Evolutionary conservation across 2,888 invertebrate species (phyloP), one percentile per base, ranked within the genome.

Genomic region (Xestia xanthographa): DNA sequence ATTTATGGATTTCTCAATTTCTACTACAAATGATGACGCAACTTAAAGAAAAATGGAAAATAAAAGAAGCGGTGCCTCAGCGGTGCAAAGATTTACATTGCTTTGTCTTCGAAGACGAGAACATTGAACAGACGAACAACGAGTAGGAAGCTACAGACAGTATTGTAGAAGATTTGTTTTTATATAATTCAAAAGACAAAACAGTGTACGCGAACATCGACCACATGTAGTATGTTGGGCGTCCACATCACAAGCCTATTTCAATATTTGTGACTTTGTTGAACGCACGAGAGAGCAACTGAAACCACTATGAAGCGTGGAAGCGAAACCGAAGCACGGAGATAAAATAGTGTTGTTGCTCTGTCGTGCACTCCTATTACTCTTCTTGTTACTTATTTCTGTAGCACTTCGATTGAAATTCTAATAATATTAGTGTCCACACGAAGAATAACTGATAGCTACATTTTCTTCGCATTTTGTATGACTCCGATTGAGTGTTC

Each of bases 21-120:
- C 87, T 89, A 87, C 85, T 89, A 88, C 84, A 85, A 90, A 94
- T 94, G 95, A 93, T 94, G 94, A 91, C 81, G 96, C 95, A 96
- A 95, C 92, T 91, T 8, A 95, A 91, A 92, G 48, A 81, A 88
- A 93, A 91, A 88, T 83, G 66, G 94, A 93, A 91, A 83, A 79
- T 91, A 92, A 91, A 84, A 72, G 74, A 92, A 95, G 96, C 96
- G 90, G 95, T 95, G 95, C 94, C 91, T 90, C 90, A 95, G 95
- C 96, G 88, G 95, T 95, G 95, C 93, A 89, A 83, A 84, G 84
- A 82, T 84, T 86, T 86, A 90, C 93, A 93, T 92, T 93, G 93
- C 92, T 92, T 93, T 95, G 95, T 94, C 92, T 92, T 90, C 48
- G 78, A 41, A 12, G 11, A 66, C 68, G 43, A 67, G 41, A 41